Conservation (phyloP, 2,113 vertebrate species). For the Ctenodactylus gundi region DNA sequence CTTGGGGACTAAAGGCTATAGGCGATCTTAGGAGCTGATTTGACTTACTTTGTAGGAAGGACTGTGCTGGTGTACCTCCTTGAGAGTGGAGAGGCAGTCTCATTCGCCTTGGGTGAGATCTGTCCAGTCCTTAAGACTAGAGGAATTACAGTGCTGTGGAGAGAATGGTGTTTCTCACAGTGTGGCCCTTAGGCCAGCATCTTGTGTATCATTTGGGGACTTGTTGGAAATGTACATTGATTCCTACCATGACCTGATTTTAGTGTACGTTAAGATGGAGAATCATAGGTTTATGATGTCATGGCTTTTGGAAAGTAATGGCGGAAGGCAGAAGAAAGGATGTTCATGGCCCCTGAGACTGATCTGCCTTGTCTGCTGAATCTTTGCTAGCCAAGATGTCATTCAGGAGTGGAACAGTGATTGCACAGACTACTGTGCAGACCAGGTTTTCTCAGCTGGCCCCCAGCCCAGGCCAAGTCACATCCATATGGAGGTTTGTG, state of each 20-base stretch:
- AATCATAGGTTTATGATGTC: background rate
- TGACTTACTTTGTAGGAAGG: background rate
- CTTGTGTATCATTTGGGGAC: background rate
- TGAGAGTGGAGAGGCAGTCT: background rate
- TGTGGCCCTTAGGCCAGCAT: background rate
- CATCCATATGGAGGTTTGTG: background rate
- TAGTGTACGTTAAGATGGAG: background rate
- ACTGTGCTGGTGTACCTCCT: fast-evolving
- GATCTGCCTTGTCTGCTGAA: fast-evolving
- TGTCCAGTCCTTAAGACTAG: background rate
- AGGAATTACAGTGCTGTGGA: background rate
- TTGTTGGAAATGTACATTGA: background rate
- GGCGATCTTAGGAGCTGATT: background rate
- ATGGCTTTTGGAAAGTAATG: background rate
- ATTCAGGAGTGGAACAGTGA: fast-evolving
- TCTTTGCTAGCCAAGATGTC: background rate
- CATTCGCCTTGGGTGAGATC: background rate
- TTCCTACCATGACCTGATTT: background rate
- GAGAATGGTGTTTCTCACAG: background rate
- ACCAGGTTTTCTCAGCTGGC: too few relatives aligned
- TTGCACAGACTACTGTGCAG: background rate
- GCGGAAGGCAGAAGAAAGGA: background rate
- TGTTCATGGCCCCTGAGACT: background rate
- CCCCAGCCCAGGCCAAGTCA: background rate
- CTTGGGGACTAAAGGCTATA: background rate